Evolutionary conservation across 2,888 invertebrate species (phyloP).

Genomic region (Bursaphelenchus okinawaensis): DNA sequence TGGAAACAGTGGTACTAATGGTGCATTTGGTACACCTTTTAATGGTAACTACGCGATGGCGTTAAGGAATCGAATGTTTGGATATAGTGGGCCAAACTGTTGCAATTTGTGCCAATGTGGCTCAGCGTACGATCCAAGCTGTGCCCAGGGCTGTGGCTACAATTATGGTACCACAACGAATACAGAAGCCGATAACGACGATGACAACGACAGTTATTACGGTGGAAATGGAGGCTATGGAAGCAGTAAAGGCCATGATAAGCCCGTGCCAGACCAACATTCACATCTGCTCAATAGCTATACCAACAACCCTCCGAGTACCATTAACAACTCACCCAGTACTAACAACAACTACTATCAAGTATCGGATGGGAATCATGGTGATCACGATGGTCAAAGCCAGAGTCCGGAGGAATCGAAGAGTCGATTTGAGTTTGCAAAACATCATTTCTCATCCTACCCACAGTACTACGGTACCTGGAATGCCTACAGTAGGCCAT

Average conservation of each 20-base stretch:
- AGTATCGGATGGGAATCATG: neutral
- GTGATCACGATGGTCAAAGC: too few species aligned
- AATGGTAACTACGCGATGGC: constrained; percentile 1
- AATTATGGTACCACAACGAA: neutral
- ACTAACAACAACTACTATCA: constrained; percentile 9
- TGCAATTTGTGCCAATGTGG: constrained; percentile 6
- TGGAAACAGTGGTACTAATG: neutral
- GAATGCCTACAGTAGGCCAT: neutral
- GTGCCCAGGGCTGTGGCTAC: constrained; percentile 8
- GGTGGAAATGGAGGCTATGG: constrained; percentile 2
- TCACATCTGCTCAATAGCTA: constrained; percentile 11
- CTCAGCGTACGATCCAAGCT: neutral
- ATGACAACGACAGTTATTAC: constrained; percentile 6
- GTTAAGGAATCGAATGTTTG: constrained; percentile 9
- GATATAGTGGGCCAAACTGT: neutral
- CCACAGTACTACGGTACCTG: neutral
- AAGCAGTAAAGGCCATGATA: neutral
- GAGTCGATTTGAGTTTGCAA: neutral
- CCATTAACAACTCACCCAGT: too few species aligned
- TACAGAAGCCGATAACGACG: constrained; percentile 1
- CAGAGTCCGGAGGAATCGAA: neutral
- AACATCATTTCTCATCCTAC: neutral
- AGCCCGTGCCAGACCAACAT: neutral
- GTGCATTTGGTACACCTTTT: too few species aligned
- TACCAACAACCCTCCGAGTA: neutral